These are phyloP conservation scores for Natrix natrix DNA, from an alignment of 2,797 vertebrate genomes.

Conservation along the genomic window DNA sequence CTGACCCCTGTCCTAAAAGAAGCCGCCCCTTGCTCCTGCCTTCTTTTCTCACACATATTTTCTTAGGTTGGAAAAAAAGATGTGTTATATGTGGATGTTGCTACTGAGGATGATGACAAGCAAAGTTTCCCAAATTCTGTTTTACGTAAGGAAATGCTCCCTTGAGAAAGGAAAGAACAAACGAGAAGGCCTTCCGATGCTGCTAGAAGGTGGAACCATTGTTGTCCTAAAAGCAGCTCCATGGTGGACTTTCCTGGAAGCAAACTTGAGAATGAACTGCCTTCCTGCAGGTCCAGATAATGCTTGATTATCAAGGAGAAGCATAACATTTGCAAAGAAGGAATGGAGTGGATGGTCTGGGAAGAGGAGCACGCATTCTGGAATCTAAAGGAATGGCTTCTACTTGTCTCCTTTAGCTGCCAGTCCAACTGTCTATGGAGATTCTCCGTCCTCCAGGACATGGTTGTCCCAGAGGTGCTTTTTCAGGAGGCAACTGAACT, in stretches of 20 bases:
- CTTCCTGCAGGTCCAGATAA: background rate
- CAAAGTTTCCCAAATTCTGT: conserved; percentile 1
- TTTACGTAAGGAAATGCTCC: background rate
- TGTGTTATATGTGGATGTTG: conserved; percentile 38
- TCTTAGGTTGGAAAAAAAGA: conserved; percentile 32
- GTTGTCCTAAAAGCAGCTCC: background rate
- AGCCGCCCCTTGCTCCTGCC: conserved; percentile 45
- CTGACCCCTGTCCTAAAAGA: too few species aligned
- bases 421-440: background rate
- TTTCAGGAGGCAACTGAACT: too few species aligned
- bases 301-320: background rate
- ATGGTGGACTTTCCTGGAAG: background rate
- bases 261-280: background rate
- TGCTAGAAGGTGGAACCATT: background rate
- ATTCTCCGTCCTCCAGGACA: too few species aligned
- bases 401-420: background rate
- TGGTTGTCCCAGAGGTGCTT: too few species aligned
- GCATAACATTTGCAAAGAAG: background rate
- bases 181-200: background rate
- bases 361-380: background rate
- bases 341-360: background rate
- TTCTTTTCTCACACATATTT: conserved; percentile 42
- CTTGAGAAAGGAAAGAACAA: background rate
- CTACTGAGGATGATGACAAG: conserved; percentile 47
- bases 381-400: background rate